These are phyloP conservation scores for Drosophila watanabei DNA, from an alignment of 1,140 invertebrate species.

Conservation along the genomic window DNA sequence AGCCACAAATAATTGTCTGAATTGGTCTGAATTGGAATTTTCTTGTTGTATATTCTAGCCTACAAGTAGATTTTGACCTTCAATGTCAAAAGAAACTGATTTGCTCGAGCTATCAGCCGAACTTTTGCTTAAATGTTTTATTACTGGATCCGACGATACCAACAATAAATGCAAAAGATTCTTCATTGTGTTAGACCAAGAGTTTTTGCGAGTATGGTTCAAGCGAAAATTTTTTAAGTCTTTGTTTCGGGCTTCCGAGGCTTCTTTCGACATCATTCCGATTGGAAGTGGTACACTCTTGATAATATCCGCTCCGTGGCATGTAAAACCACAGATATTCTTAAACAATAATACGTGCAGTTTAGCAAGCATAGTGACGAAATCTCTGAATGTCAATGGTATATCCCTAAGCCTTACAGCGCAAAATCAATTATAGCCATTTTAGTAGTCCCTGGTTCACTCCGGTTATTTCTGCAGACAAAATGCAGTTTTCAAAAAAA, in stretches of 20 bases:
- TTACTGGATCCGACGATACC: conserved; percentile 3
- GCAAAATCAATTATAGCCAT: background rate
- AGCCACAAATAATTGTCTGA: background rate
- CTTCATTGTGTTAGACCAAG: background rate
- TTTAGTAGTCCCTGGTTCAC: background rate
- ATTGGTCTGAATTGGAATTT: background rate
- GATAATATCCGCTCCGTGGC: background rate
- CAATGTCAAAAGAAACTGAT: conserved; percentile 4
- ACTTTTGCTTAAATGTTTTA: background rate
- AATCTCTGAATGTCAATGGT: background rate
- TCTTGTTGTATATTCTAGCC: conserved; percentile 1
- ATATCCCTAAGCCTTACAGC: background rate
- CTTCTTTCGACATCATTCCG: conserved; percentile 7
- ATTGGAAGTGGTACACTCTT: conserved; percentile 1
- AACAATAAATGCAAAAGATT: background rate
- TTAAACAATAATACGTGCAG: background rate
- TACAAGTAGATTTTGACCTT: background rate
- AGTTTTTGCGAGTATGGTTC: background rate
- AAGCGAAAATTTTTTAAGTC: background rate
- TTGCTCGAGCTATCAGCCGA: conserved; percentile 1
- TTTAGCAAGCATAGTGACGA: background rate
- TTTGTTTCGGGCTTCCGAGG: conserved; percentile 4
- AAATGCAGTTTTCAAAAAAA: conserved; percentile 1
- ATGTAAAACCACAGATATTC: conserved; percentile 4
- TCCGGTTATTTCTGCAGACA: conserved; percentile 9